Evolutionary conservation across 2,797 vertebrate genomes (phyloP), one percentile per base, ranked within the genome.

Genomic region (Pogonophryne albipinna): DNA sequence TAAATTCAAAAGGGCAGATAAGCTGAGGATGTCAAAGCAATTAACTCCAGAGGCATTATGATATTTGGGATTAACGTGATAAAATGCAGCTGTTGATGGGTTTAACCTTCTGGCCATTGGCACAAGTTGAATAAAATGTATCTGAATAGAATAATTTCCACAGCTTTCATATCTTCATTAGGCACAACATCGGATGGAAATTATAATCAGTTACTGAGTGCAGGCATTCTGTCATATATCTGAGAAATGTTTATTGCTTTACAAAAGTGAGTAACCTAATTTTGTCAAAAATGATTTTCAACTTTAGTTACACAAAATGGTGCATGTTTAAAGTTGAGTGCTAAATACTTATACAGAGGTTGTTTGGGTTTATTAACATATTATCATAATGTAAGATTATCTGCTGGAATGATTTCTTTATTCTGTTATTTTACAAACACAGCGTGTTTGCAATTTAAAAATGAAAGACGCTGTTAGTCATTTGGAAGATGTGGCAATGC

Each of bases 21-120:
- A 23, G 63, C 31, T 10, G 0, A 68, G 34, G 50, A 58, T 45
- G 51, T 51, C 17, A 16, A 68, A 76, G 55, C 65, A 87, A 73
- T 74, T 71, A 66, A 53, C 27, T 76, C 34, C 42, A 66, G 59
- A 31, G 77, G 63, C 50, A 66, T 51, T 61, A 20, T 42, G 23
- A 57, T 63, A 65, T 72, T 61, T 44, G 42, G 66, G 50, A 84
- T 82, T 49, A 62, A 23, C 1, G 1, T 53, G 53, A 77, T 69
- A 34, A 56, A 19, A 72, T 16, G 57, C 42, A 55, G 51, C 44
- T 65, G 66, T 68, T 16, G 12, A 5, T 44, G 49, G 27, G 42
- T 73, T 67, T 59, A 80, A 87, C 66, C 74, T 79, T 76, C 47
- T 64, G 68, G 76, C 77, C 76, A 55, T 15, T 70, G 79, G 75